Conservation (phyloP, 2,113 vertebrate species). For the Corythornis madagascariensis region DNA sequence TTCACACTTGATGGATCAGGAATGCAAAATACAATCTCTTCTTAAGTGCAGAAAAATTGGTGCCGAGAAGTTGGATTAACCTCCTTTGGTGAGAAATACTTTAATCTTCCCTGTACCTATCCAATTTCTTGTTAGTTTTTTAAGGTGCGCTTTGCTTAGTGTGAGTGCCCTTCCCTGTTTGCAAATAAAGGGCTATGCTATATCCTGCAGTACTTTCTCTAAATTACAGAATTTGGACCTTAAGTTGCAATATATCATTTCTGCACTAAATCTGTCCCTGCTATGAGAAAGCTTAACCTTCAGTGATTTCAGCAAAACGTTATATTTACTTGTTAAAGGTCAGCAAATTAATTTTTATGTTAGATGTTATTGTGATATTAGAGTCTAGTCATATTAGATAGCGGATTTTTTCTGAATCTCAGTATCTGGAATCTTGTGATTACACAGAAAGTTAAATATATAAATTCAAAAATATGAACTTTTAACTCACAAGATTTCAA, state of each 20-base stretch:
- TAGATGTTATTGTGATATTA: not conserved
- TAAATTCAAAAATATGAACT: not conserved
- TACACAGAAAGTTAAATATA: not conserved
- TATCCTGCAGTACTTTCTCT: not conserved
- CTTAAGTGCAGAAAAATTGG: conserved; percentile 14
- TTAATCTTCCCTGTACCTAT: conserved; percentile 23
- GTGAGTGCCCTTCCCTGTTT: conserved; percentile 23
- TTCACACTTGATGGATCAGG: conserved; percentile 6
- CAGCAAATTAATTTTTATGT: not conserved
- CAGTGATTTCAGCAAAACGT: not conserved
- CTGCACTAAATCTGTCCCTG: not conserved
- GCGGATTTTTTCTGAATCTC: not conserved
- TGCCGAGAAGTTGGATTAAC: conserved; percentile 51
- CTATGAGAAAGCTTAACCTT: not conserved
- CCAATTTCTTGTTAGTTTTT: conserved; percentile 26
- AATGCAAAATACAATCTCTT: conserved; percentile 24
- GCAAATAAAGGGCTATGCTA: conserved; percentile 8
- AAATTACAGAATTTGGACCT: not conserved
- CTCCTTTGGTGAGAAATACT: conserved; percentile 3
- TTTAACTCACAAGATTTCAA: not conserved
- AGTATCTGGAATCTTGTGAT: not conserved
- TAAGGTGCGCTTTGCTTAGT: not conserved
- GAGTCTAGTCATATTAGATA: not conserved
- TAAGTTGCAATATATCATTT: not conserved
- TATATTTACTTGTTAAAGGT: not conserved